phyloP scores from a whole-genome alignment of 2,888 invertebrate genomes.

The Lasioglossum zephyrum region DNA sequence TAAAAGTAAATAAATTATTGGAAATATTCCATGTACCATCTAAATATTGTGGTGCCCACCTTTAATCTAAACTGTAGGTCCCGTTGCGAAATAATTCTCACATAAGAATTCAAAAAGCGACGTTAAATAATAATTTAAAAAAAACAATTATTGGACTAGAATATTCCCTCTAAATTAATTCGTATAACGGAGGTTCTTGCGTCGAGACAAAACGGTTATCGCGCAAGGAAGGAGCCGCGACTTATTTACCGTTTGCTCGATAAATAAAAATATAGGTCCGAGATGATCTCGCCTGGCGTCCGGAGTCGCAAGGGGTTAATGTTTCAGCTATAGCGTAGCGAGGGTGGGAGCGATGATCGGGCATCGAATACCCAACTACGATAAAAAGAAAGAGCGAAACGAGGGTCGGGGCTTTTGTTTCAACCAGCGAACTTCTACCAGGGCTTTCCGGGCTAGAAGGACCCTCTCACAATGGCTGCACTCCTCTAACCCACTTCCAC shows the following conservation, averaged over 20 bases:
- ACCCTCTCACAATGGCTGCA: constrained; percentile 54
- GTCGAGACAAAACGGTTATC: background rate
- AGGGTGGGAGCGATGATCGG: background rate
- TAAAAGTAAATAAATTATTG: too few relatives aligned
- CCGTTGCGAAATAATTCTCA: too few relatives aligned
- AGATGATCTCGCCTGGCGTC: background rate
- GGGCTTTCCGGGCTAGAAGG: constrained; percentile 43
- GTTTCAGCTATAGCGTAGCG: background rate
- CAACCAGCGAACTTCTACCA: constrained; percentile 41
- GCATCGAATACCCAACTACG: constrained; percentile 1
- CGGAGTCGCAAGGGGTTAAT: background rate
- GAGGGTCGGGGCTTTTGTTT: constrained; percentile 46
- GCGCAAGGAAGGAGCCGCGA: background rate
- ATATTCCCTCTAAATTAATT: background rate
- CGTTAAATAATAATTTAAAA: too few relatives aligned
- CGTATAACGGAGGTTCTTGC: background rate
- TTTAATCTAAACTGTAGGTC: too few relatives aligned
- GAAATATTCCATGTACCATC: too few relatives aligned
- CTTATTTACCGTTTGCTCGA: background rate
- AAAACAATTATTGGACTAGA: background rate
- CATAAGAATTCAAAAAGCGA: too few relatives aligned
- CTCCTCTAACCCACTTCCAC: constrained; percentile 61
- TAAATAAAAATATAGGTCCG: constrained; percentile 4
- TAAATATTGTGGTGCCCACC: too few relatives aligned
- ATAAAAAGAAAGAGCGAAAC: constrained; percentile 12